Percentiles rank a stretch among this genome's conserved stretches.
These are phyloP conservation scores for Platynereis dumerilii DNA, from an alignment of 2,888 invertebrate genomes.

Conservation along the genomic window DNA sequence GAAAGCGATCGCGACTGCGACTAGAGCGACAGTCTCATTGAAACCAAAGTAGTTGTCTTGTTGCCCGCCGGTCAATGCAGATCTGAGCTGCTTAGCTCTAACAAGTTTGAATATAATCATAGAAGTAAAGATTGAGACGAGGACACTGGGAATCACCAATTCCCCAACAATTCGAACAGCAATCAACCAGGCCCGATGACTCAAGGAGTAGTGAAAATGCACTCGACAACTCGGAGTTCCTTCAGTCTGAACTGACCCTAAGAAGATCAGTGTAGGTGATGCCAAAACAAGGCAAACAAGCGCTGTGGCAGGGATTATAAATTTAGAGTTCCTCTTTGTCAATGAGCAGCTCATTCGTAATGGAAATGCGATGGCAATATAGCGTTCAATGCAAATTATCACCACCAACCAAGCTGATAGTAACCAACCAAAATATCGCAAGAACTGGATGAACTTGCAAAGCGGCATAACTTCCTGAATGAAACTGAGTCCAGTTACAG, in stretches of 20 bases:
- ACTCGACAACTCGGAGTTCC: constrained; percentile 6
- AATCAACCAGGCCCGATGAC: constrained; percentile 4
- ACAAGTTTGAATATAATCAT: constrained; percentile 17
- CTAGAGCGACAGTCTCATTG: constrained; percentile 8
- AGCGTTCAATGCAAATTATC: constrained; percentile 13
- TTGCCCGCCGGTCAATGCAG: background rate
- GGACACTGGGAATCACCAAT: constrained; percentile 9
- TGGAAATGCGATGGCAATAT: constrained; percentile 13
- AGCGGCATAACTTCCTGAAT: background rate
- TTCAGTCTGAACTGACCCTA: background rate
- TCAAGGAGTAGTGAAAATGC: constrained; percentile 2
- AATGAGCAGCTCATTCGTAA: constrained; percentile 14
- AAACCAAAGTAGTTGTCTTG: too few relatives aligned
- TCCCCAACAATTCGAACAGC: constrained; percentile 6
- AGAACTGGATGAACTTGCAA: constrained; percentile 18
- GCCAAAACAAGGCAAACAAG: constrained; percentile 7
- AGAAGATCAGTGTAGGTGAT: constrained; percentile 5
- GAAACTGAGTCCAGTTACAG: constrained; percentile 6
- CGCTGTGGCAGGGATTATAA: constrained; percentile 3
- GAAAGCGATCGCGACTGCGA: constrained; percentile 16
- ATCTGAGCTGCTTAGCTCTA: constrained; percentile 1
- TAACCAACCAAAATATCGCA: constrained; percentile 16
- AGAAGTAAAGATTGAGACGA: constrained; percentile 18
- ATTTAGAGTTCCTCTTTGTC: constrained; percentile 5
- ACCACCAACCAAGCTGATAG: constrained; percentile 17